phyloP scores from a whole-genome alignment of 2,888 invertebrate genomes.

The Blomia tropicalis region DNA sequence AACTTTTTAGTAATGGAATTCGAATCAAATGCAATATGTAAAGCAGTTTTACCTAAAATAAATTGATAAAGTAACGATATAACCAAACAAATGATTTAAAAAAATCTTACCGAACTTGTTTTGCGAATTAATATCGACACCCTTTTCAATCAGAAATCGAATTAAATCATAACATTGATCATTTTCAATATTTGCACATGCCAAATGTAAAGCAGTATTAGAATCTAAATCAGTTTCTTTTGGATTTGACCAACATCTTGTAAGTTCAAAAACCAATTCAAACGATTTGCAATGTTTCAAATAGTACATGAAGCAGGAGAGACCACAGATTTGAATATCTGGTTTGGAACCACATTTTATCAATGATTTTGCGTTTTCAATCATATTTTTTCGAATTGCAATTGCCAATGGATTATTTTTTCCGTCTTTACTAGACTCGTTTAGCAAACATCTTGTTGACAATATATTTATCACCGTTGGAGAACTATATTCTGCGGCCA shows the following conservation, averaged over 20 bases:
- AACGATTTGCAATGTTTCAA: neutral
- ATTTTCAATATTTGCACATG: slow-evolving; percentile 27
- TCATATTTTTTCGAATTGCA: slow-evolving; percentile 28
- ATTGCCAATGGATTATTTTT: slow-evolving; percentile 27
- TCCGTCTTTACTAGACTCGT: slow-evolving; percentile 24
- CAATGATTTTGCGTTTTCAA: slow-evolving; percentile 32
- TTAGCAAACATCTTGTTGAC: slow-evolving; percentile 5
- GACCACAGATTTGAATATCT: slow-evolving; percentile 30
- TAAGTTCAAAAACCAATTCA: neutral
- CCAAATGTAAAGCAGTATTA: slow-evolving; percentile 36
- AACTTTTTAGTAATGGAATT: slow-evolving; percentile 25
- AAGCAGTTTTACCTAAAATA: slow-evolving; percentile 1
- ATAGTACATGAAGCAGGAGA: neutral
- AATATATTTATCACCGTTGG: neutral
- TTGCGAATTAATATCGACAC: slow-evolving; percentile 33
- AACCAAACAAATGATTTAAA: neutral
- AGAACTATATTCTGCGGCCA: slow-evolving; percentile 26
- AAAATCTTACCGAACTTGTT: neutral
- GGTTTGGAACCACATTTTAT: slow-evolving; percentile 34
- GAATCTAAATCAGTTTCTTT: slow-evolving; percentile 33
- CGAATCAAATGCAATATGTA: slow-evolving; percentile 24
- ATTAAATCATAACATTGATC: slow-evolving; percentile 11
- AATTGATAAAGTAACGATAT: neutral
- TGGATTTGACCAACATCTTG: neutral
- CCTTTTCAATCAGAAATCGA: slow-evolving; percentile 32